Evolutionary conservation across 2,113 vertebrate genomes (phyloP), one percentile per base, ranked within the genome.

Genomic region (Semnornis frantzii): DNA sequence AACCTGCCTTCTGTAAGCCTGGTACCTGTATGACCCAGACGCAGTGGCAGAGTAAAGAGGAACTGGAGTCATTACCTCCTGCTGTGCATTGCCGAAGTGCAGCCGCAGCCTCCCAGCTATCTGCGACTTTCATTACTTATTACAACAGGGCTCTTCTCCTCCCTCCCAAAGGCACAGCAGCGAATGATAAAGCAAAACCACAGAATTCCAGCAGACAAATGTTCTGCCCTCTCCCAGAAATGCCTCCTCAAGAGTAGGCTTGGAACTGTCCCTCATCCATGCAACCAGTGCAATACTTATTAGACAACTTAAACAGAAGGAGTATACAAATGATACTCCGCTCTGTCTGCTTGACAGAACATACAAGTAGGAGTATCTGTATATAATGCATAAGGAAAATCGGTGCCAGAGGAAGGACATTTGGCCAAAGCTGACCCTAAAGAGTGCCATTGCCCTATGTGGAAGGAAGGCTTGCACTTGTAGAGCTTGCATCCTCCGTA

Each of bases 321-420:
- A 17, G 37, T 85, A 46, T 42, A 78, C 50, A 76, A 83, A 82
- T 3, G 34, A 59, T 81, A 28, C 34, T 74, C 4, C 0, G 6
- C 52, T 54, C 46, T 42, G 31, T 71, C 75, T 92, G 72, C 82
- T 55, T 81, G 84, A 75, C 85, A 72, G 85, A 72, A 25, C 65
- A 44, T 78, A 9, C 90, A 42, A 90, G 87, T 60, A 76, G 57
- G 91, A 85, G 95, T 87, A 85, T 95, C 75, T 92, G 55, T 82
- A 91, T 70, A 64, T 75, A 92, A 89, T 54, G 82, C 1, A 0
- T 31, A 44, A 80, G 66, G 79, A 85, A 92, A 91, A 69, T 12
- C 33, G 1, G 65, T 93, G 87, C 87, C 82, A 82, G 85, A 66
- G 74, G 58, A 91, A 94, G 80, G 92, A 82, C 76, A 63, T 64